phyloP scores from a whole-genome alignment of 2,888 invertebrate genomes.

The Ornithoptera alexandrae region DNA sequence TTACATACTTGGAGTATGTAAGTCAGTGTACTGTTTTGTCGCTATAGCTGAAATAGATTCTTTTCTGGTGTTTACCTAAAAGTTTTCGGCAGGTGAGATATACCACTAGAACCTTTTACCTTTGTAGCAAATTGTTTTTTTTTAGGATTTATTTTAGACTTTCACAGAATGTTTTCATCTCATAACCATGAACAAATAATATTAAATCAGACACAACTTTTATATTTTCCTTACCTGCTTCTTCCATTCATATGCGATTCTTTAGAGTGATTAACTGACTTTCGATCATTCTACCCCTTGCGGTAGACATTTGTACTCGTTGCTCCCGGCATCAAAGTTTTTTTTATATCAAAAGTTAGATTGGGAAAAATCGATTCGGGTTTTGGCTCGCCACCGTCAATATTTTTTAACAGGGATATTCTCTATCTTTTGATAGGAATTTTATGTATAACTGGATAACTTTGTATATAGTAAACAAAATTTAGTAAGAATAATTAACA shows the following conservation, averaged over 20 bases:
- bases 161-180: too few species aligned
- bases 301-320: background rate
- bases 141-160: too few species aligned
- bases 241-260: background rate
- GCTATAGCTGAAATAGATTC: too few species aligned
- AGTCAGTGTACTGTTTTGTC: too few species aligned
- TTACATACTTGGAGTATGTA: too few species aligned
- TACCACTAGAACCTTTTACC: too few species aligned
- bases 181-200: background rate
- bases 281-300: background rate
- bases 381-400: background rate
- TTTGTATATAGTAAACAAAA: background rate
- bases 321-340: background rate
- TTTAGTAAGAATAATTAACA: background rate
- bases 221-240: background rate
- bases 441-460: background rate
- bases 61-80: too few species aligned
- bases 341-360: slow-evolving; percentile 5
- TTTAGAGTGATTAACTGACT: background rate
- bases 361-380: slow-evolving; percentile 2
- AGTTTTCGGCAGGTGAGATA: too few species aligned
- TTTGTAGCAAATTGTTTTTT: too few species aligned
- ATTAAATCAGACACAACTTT: background rate
- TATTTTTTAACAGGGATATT: background rate
- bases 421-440: background rate